Evolutionary conservation across 2,888 invertebrate species (phyloP), one percentile per base, ranked within the genome.

Genomic region (Ophion ventricosus): DNA sequence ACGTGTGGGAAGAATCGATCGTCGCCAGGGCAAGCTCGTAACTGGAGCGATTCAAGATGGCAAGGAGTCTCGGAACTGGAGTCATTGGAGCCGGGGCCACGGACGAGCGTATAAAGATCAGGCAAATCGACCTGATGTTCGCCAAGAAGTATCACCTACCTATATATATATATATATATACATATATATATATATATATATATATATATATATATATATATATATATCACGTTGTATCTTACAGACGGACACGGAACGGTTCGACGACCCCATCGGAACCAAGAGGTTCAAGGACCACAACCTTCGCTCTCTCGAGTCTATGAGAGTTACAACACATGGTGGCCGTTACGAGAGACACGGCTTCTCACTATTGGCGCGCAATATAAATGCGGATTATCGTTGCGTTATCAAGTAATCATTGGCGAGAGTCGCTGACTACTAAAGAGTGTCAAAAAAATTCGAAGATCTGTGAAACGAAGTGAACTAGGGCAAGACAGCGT

Each of bases 281-380:
- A 74, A 61, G 75, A 85, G 87, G 89, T 90, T 90, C 90, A 90
- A 90, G 89, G 90, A 87, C 87, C 86, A 87, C 83, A 83, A 86
- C 83, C 83, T 66, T 83, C 73, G 57, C 69, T 80, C 57, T 67
- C 74, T 43, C 43, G 59, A 54, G 63, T 64, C 63, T 78, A 69
- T 35, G 61, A 72, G 66, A 61, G n/a, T 49, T 74, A 81, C 77
- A 35, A 40, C 17, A 49, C 78, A 75, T 67, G 35, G n/a, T 74
- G 70, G 54, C 29, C 57, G 70, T 75, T 49, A 23, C 67, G 35
- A 17, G 59, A 67, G 20, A 77, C 40, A 26, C 11, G n/a, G n/a
- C 25, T 25, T 67, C 29, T 63, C 54, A 54, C 66, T 76, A 23
- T 23, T 20, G n/a, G 14, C 29, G 7, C 20, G 26, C n/a, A n/a